phyloP scores from a whole-genome alignment of 2,888 invertebrate species.

The Odiellus spinosus region DNA sequence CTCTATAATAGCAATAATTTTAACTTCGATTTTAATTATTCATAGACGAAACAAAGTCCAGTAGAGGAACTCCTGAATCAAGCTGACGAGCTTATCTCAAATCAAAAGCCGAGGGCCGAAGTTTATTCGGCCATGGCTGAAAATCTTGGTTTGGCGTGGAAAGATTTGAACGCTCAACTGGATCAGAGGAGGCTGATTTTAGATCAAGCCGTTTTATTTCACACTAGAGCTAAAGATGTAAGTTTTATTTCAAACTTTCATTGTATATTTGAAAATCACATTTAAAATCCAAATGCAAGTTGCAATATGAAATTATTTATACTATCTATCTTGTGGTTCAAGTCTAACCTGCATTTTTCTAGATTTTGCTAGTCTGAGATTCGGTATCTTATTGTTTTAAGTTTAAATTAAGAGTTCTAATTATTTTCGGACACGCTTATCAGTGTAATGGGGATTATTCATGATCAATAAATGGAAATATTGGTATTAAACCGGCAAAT shows the following conservation, averaged over 20 bases:
- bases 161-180: slow-evolving; percentile 59
- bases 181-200: slow-evolving; percentile 58
- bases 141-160: slow-evolving; percentile 46
- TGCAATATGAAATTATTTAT: too few species aligned
- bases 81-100: slow-evolving; percentile 67
- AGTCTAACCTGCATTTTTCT: too few species aligned
- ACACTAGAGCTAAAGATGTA: slow-evolving; percentile 38
- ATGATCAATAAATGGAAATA: too few species aligned
- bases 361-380: too few species aligned
- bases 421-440: too few species aligned
- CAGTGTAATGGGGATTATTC: too few species aligned
- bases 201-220: slow-evolving; percentile 60
- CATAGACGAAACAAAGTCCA: slow-evolving; percentile 67
- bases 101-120: slow-evolving; percentile 49
- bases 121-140: slow-evolving; percentile 80
- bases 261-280: not conserved
- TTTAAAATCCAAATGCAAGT: too few species aligned
- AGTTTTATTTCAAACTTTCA: slow-evolving; percentile 10
- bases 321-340: too few species aligned
- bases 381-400: too few species aligned
- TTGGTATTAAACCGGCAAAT: too few species aligned
- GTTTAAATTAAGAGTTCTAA: too few species aligned
- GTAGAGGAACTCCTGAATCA: slow-evolving; percentile 69
- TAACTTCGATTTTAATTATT: slow-evolving; percentile 3
- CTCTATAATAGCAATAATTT: not conserved